A percentile compares a stretch with the other conserved stretches of the same genome.
phyloP scores from a whole-genome alignment of 2,888 invertebrate genomes.

The Spodoptera littoralis region DNA sequence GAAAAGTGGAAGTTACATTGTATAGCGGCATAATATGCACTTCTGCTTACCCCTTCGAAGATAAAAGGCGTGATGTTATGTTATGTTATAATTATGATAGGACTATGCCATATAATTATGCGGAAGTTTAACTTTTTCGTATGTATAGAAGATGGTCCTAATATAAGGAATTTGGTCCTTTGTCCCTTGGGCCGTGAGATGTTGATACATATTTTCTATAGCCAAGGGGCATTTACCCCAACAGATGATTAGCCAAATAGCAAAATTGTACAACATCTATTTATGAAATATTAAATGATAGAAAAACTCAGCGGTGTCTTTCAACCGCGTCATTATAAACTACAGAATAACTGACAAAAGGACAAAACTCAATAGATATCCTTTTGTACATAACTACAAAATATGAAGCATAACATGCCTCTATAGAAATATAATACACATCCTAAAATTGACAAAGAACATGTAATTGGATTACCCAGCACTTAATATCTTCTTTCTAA shows the following conservation, averaged over 20 bases:
- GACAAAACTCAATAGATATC: constrained; percentile 79
- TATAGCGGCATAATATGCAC: too few species aligned
- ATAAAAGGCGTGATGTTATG: too few species aligned
- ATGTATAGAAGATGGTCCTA: constrained; percentile 1
- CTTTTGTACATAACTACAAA: constrained; percentile 79
- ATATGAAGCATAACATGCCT: constrained; percentile 80
- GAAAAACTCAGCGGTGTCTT: constrained; percentile 68
- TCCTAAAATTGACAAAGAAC: constrained; percentile 86
- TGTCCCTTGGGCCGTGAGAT: too few species aligned
- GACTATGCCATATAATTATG: background rate
- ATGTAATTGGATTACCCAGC: constrained; percentile 87
- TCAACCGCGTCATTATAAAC: constrained; percentile 64
- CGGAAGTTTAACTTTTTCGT: background rate
- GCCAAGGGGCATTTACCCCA: background rate
- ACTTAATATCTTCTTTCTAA: constrained; percentile 86
- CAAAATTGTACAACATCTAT: constrained; percentile 37
- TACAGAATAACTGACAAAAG: constrained; percentile 75
- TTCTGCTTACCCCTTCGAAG: too few species aligned
- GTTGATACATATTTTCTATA: too few species aligned
- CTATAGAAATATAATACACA: constrained; percentile 87
- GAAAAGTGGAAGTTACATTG: too few species aligned
- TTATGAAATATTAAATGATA: constrained; percentile 24
- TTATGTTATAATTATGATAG: constrained; percentile 9
- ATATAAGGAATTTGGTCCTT: background rate
- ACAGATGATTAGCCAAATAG: constrained; percentile 1